Percentiles rank a stretch among this genome's conserved stretches.
Conservation (phyloP, 2,797 vertebrate genomes). For the Sebastes ruberrimus region DNA sequence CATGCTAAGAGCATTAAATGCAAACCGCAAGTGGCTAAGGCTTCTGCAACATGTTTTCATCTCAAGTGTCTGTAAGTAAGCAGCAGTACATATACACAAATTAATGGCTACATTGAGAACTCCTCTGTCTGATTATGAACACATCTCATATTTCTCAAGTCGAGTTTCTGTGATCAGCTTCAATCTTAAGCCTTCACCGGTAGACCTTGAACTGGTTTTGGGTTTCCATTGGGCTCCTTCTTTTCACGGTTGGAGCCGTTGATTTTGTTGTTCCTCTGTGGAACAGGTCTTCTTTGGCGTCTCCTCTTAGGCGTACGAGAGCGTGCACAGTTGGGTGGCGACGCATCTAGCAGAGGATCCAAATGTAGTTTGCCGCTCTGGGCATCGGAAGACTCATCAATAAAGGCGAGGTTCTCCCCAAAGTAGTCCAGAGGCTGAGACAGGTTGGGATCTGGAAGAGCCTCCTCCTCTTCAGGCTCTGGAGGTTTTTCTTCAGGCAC, state of each 20-base stretch:
- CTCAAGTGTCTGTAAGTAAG: constrained; percentile 43
- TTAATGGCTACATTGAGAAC: constrained; percentile 1
- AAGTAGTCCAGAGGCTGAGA: constrained; percentile 87
- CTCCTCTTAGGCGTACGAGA: constrained; percentile 73
- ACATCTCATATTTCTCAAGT: constrained; percentile 1
- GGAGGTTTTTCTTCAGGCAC: constrained; percentile 66
- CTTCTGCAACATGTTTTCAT: constrained; percentile 44
- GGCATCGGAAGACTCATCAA: constrained; percentile 91
- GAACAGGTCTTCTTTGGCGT: constrained; percentile 69
- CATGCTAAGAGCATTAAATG: constrained; percentile 67
- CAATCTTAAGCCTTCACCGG: constrained; percentile 54
- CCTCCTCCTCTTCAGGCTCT: constrained; percentile 35
- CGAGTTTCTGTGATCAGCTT: neutral
- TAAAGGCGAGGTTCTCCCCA: constrained; percentile 91
- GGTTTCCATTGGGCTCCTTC: constrained; percentile 72
- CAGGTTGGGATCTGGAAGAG: constrained; percentile 48
- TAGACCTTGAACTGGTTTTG: constrained; percentile 53
- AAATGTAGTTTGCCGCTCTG: constrained; percentile 83
- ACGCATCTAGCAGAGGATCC: constrained; percentile 72
- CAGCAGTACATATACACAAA: constrained; percentile 46
- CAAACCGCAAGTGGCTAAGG: constrained; percentile 58
- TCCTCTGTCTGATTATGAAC: constrained; percentile 19
- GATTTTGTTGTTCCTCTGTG: constrained; percentile 61
- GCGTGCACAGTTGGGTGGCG: constrained; percentile 36
- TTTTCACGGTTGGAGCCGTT: constrained; percentile 40